Conservation (phyloP, 92 coral and sea anemone species). For the Epizoanthus ramosus region DNA sequence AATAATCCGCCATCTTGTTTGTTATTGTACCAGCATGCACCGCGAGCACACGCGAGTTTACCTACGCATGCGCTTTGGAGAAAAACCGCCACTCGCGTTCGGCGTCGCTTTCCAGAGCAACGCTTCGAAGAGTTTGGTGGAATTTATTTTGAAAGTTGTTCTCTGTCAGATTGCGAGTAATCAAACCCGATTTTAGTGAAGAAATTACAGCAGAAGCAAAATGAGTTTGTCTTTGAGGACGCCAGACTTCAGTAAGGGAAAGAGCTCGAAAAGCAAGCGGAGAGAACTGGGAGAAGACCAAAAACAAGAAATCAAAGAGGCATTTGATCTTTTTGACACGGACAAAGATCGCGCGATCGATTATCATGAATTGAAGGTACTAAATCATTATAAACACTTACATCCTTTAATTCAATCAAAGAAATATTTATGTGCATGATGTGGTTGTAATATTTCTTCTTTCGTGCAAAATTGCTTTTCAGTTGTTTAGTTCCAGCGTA, state of each 20-base stretch:
- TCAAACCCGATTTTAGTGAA: not conserved
- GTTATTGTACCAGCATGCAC: constrained; percentile 46
- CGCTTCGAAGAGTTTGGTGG: not conserved
- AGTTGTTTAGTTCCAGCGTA: not conserved
- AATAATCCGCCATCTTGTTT: not conserved
- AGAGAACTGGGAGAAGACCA: constrained; percentile 98
- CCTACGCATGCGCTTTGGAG: constrained; percentile 59
- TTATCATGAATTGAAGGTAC: constrained; percentile 95
- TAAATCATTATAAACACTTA: not conserved
- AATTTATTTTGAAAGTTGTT: not conserved
- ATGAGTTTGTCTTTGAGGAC: constrained; percentile 96
- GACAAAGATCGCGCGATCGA: constrained; percentile 97
- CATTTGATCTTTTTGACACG: constrained; percentile 95
- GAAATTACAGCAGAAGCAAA: constrained; percentile 16
- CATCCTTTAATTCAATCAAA: not conserved
- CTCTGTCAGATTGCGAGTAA: not conserved
- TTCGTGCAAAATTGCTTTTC: not conserved
- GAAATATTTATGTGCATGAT: not conserved
- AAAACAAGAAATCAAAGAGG: constrained; percentile 98
- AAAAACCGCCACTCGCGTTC: constrained; percentile 63
- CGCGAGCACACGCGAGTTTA: constrained; percentile 42
- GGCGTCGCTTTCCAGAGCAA: constrained; percentile 77
- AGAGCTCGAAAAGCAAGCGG: constrained; percentile 83
- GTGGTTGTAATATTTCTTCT: not conserved
- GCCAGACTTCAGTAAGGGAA: constrained; percentile 94